phyloP scores from a whole-genome alignment of 2,797 vertebrate genomes.

The Dendrocincla tyrannina region DNA sequence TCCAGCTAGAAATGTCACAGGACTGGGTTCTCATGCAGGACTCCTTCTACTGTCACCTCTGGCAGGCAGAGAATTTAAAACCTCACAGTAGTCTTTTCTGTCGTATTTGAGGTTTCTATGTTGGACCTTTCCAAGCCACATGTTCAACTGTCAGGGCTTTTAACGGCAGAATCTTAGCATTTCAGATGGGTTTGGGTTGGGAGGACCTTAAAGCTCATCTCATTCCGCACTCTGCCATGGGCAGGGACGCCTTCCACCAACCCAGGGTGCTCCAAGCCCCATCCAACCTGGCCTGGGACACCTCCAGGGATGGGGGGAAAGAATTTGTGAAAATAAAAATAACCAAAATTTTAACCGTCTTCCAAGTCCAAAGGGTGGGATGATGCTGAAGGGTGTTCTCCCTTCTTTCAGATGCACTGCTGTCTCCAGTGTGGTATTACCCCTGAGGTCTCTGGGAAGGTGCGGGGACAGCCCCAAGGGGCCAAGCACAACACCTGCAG shows the following conservation, averaged over 20 bases:
- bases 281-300: accelerated
- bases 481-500: too few relatives aligned
- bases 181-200: not conserved
- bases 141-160: not conserved
- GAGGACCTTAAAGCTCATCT: not conserved
- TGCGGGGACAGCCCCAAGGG: too few relatives aligned
- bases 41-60: not conserved
- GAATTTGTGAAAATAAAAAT: not conserved
- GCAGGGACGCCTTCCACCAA: not conserved
- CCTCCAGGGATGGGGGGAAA: not conserved
- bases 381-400: not conserved
- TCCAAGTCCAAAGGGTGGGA: too few relatives aligned
- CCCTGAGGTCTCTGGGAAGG: too few relatives aligned
- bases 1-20: not conserved
- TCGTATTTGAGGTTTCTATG: accelerated
- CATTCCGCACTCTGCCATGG: too few relatives aligned
- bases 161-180: too few relatives aligned
- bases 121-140: not conserved
- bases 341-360: too few relatives aligned
- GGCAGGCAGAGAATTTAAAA: not conserved
- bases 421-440: too few relatives aligned
- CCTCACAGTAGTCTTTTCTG: not conserved
- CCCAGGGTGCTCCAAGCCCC: accelerated
- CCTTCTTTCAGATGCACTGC: too few relatives aligned
- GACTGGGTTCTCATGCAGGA: not conserved